These are phyloP conservation scores for Zosterops pallidus DNA, from an alignment of 2,113 vertebrate species.

Conservation along the genomic window DNA sequence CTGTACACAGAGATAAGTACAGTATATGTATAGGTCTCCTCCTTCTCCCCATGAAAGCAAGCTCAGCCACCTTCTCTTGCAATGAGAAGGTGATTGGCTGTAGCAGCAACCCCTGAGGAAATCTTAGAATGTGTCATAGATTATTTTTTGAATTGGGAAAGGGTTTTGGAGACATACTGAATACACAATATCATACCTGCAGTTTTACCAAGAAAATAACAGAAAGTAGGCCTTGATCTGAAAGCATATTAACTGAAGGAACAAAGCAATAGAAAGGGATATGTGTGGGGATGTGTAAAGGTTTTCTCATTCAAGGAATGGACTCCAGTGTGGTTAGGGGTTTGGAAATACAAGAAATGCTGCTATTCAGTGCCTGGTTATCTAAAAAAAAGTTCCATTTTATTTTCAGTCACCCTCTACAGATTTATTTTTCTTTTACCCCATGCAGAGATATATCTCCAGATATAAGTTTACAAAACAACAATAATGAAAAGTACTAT, in stretches of 20 bases:
- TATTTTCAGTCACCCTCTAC: not conserved
- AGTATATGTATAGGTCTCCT: not conserved
- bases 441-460: not conserved
- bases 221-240: not conserved
- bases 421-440: not conserved
- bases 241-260: not conserved
- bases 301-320: not conserved
- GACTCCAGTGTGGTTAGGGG: not conserved
- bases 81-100: not conserved
- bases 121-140: not conserved
- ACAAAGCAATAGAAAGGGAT: not conserved
- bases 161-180: not conserved
- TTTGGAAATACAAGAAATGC: not conserved
- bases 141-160: not conserved
- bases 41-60: not conserved
- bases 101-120: not conserved
- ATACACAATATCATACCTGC: not conserved
- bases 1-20: not conserved
- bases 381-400: not conserved
- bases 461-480: not conserved
- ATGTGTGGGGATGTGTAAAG: fast-evolving
- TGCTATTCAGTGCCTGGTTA: not conserved
- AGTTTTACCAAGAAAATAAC: not conserved
- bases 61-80: not conserved
- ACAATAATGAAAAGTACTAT: not conserved